Conservation (phyloP, 2,113 vertebrate species). For the Hippolais icterina region DNA sequence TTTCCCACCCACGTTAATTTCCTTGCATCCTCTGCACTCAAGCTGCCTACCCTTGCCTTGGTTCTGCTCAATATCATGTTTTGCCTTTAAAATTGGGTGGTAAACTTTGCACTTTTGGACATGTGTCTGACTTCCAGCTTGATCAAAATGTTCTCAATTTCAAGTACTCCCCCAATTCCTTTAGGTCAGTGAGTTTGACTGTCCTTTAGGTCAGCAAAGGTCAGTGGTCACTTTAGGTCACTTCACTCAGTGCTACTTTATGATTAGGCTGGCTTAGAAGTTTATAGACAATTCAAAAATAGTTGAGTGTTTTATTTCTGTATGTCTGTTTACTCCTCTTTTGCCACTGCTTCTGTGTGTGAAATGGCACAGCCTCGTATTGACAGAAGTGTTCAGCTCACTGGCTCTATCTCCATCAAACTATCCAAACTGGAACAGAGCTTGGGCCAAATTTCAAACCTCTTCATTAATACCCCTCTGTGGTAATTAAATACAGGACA, state of each 20-base stretch:
- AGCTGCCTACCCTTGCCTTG: neutral
- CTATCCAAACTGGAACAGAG: neutral
- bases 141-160: neutral
- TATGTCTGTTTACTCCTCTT: neutral
- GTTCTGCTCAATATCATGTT: slow-evolving; percentile 18
- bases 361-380: neutral
- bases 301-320: neutral
- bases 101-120: neutral
- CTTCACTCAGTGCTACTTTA: neutral
- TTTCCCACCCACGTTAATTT: slow-evolving; percentile 83
- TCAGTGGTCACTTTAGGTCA: neutral
- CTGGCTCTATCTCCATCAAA: neutral
- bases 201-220: neutral
- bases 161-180: neutral
- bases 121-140: neutral
- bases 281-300: neutral
- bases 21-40: slow-evolving; percentile 24
- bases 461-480: slow-evolving; percentile 50
- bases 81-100: neutral
- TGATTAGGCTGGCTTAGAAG: neutral
- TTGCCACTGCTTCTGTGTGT: neutral
- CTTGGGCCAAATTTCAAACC: neutral
- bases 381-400: neutral
- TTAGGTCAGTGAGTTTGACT: neutral
- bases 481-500: slow-evolving; percentile 63